Conservation (phyloP, 2,888 invertebrate genomes). For the Hirudinaria manillensis region DNA sequence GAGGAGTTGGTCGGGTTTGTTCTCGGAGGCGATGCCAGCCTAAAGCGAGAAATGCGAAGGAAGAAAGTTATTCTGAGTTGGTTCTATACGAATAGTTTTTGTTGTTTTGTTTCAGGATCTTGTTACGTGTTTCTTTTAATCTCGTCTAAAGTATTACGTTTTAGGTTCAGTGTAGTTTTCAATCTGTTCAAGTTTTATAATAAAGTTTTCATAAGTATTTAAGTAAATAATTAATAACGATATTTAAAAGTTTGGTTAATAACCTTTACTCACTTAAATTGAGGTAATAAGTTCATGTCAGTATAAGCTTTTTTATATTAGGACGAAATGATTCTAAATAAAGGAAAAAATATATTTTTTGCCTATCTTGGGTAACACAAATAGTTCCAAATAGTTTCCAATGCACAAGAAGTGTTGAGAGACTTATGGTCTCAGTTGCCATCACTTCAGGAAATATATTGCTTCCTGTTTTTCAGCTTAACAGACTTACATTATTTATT, state of each 20-base stretch:
- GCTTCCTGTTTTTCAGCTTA: too few species aligned
- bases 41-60: conserved; percentile 40
- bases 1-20: conserved; percentile 56
- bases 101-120: neutral
- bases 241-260: neutral
- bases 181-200: too few species aligned
- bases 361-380: too few species aligned
- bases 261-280: neutral
- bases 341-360: too few species aligned
- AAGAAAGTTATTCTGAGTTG: neutral
- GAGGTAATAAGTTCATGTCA: neutral
- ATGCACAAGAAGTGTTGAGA: too few species aligned
- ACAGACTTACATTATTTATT: too few species aligned
- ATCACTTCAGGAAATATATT: too few species aligned
- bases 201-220: neutral
- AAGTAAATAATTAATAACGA: neutral
- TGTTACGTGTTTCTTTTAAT: too few species aligned
- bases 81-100: neutral
- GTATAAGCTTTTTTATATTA: neutral
- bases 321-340: too few species aligned
- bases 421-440: too few species aligned
- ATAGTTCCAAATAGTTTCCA: too few species aligned
- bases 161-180: conserved; percentile 2
- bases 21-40: conserved; percentile 57
- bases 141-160: too few species aligned